Conservation (phyloP, 1,140 invertebrate species). For the Procambarus virginalis region DNA sequence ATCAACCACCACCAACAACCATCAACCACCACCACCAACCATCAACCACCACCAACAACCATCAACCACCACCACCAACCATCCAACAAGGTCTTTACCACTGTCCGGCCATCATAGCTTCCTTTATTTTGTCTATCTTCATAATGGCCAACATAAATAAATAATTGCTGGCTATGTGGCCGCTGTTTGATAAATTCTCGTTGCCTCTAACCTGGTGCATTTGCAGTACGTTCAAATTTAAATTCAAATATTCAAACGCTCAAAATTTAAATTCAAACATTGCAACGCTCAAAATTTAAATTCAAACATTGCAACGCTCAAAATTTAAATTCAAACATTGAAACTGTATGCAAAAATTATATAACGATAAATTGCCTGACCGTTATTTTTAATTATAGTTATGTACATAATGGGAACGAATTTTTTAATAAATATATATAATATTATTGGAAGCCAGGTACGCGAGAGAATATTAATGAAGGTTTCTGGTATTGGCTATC, state of each 20-base stretch:
- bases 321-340: not conserved
- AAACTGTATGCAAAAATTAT: not conserved
- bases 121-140: not conserved
- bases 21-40: no score
- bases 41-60: no score
- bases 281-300: no score
- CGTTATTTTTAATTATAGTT: not conserved
- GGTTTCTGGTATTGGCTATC: not conserved
- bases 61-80: no score
- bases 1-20: no score
- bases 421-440: not conserved
- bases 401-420: not conserved
- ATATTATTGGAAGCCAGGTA: no score
- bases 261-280: no score
- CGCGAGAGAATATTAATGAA: no score
- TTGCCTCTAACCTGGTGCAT: not conserved
- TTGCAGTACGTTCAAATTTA: not conserved
- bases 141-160: not conserved
- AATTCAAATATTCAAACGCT: no score
- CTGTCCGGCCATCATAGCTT: not conserved
- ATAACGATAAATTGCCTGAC: not conserved
- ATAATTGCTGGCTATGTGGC: not conserved
- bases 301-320: no score
- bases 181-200: not conserved
- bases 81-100: no score